Evolutionary conservation across 2,888 invertebrate genomes (phyloP).

Genomic region (Drosophila algonquin): DNA sequence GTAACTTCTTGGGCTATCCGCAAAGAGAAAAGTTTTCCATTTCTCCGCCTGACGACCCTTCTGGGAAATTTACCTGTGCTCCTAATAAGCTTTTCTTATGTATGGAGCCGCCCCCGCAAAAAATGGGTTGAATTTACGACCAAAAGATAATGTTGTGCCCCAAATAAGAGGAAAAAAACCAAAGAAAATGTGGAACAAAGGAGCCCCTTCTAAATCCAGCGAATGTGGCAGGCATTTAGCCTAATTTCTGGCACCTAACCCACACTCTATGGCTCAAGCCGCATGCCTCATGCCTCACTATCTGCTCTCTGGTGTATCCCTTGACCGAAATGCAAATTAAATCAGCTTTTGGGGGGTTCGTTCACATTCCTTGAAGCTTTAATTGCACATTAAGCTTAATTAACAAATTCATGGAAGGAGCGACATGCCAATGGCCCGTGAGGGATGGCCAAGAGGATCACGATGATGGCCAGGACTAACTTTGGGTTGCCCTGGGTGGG

Average conservation of each 20-base stretch:
- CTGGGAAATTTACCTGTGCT: conserved; percentile 37
- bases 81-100: conserved; percentile 15
- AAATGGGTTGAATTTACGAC: conserved; percentile 72
- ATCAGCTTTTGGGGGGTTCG: conserved; percentile 43
- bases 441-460: conserved; percentile 7
- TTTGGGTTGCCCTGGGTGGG: conserved; percentile 8
- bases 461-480: conserved; percentile 8
- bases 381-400: conserved; percentile 78
- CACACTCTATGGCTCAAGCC: neutral
- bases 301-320: neutral
- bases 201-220: conserved; percentile 9
- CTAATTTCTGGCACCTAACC: conserved; percentile 52
- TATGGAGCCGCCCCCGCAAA: conserved; percentile 18
- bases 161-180: neutral
- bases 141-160: conserved; percentile 60
- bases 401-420: conserved; percentile 73
- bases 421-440: conserved; percentile 21
- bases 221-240: conserved; percentile 50
- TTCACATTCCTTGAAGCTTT: conserved; percentile 52
- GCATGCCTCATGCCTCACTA: neutral
- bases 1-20: neutral
- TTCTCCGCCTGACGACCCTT: conserved; percentile 41
- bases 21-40: conserved; percentile 53
- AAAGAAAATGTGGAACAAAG: too few relatives aligned
- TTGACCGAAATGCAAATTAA: conserved; percentile 61